Percentiles rank a stretch among this genome's conserved stretches.
Evolutionary conservation across 2,888 invertebrate species (phyloP).

Genomic region (Teleogryllus oceanicus): DNA sequence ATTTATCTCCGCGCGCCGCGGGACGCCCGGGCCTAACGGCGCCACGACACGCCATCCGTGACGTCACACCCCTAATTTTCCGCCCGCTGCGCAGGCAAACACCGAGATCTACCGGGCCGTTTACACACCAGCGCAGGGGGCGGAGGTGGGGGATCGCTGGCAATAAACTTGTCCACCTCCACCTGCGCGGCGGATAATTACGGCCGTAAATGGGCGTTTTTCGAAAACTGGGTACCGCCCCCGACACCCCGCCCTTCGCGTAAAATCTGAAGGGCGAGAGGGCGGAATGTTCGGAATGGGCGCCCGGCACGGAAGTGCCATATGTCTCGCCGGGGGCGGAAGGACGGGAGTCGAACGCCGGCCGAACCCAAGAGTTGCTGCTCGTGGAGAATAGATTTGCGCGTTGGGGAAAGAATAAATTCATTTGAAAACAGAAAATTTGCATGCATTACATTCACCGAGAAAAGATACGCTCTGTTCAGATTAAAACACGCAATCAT

Average conservation of each 20-base stretch:
- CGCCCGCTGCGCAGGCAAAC: slow-evolving; percentile 5
- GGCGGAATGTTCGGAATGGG: not conserved
- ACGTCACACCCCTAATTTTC: slow-evolving; percentile 4
- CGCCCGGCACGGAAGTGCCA: not conserved
- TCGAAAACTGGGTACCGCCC: not conserved
- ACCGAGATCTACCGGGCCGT: not conserved
- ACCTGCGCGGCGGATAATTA: not conserved
- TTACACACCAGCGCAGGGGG: not conserved
- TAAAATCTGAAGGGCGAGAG: no score
- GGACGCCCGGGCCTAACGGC: not conserved
- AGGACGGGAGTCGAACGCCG: no score
- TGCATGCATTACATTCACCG: no score
- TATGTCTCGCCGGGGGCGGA: not conserved
- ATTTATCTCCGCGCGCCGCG: not conserved
- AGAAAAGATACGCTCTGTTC: no score
- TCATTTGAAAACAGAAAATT: no score
- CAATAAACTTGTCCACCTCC: not conserved
- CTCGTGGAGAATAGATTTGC: no score
- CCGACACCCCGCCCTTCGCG: no score
- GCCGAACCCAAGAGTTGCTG: no score
- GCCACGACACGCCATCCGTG: not conserved
- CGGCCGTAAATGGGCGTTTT: not conserved
- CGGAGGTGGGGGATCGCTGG: not conserved
- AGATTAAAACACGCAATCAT: no score
- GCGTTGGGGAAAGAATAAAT: no score